Evolutionary conservation across 2,888 invertebrate species (phyloP), one percentile per base, ranked within the genome.

Genomic region (Chrysolina haemoptera): DNA sequence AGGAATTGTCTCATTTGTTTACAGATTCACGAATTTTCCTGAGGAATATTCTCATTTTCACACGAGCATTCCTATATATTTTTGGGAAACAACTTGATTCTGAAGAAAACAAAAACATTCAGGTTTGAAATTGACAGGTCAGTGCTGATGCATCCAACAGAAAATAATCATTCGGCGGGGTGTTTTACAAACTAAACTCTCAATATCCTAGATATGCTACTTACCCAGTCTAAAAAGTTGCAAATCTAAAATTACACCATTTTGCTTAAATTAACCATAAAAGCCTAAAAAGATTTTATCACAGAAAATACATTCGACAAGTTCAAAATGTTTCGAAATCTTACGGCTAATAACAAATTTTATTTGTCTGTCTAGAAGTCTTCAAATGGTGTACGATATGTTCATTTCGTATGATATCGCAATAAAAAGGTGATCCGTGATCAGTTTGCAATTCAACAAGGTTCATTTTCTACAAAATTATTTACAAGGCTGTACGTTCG

Each of bases 401-500:
- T 82, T 74, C 68, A 76, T 73, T 77, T 72, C 70, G 65, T 27
- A 50, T 43, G 43, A 70, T 70, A 70, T 62, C 48, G 63, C 16
- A 53, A 53, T 40, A 35, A 55, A n/a, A 48, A 14, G 35, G 63
- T 62, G 40, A 62, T 69, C 48, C 9, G 62, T 27, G 22, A 59
- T 62, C 62, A 14, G n/a, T 62, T 22, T 41, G 14, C 46, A n/a
- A 35, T n/a, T 16, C 0, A 53, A 59, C 41, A 46, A n/a, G 43
- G 53, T 68, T 41, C 27, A n/a, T 22, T 48, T 48, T 48, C 46
- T 22, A 22, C 18, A 22, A 66, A 50, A 11, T 16, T 40, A 63
- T 69, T 46, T 68, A 69, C 46, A 95, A 91, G 10, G 93, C 94
- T 43, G 95, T 95, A 79, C 95, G 89, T 89, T 95, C 95, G 85